A percentile compares a stretch with the other conserved stretches of the same genome.
phyloP scores from a whole-genome alignment of 2,113 vertebrate species.

The Leptodactylus fuscus region DNA sequence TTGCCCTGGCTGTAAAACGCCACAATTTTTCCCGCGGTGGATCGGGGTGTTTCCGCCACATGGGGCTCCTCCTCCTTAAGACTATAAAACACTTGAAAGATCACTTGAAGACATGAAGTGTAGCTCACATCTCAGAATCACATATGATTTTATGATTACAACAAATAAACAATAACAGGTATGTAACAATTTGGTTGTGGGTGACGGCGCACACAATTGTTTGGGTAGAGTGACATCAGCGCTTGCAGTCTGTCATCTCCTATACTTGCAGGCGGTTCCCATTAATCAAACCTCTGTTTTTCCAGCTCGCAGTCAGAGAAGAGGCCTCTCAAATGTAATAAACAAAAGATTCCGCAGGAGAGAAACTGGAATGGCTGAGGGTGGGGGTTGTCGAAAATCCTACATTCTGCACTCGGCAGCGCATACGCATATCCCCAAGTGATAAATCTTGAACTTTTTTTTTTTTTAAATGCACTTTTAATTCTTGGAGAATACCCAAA shows the following conservation, averaged over 20 bases:
- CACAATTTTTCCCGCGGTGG: too few relatives aligned
- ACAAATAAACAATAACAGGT: neutral
- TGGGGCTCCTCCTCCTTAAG: neutral
- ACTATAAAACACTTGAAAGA: neutral
- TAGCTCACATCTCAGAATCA: neutral
- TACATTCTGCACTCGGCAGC: neutral
- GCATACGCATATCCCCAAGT: slow-evolving; percentile 26
- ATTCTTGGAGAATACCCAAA: slow-evolving; percentile 27
- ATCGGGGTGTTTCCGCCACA: too few relatives aligned
- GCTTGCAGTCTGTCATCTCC: slow-evolving; percentile 24
- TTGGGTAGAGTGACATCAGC: slow-evolving; percentile 24
- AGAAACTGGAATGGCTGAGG: neutral
- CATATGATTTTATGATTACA: neutral
- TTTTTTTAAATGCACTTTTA: neutral
- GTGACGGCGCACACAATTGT: slow-evolving; percentile 7
- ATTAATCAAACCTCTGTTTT: slow-evolving; percentile 32
- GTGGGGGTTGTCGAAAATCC: neutral
- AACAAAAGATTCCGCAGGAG: slow-evolving; percentile 30
- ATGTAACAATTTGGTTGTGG: neutral
- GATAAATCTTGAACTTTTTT: slow-evolving; percentile 27
- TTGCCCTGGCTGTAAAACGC: too few relatives aligned
- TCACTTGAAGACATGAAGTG: neutral
- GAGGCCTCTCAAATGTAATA: slow-evolving; percentile 53
- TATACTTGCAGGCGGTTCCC: neutral
- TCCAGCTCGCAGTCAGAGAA: slow-evolving; percentile 31